These are phyloP conservation scores for Papilio protenor DNA, from an alignment of 2,888 invertebrate species.

Conservation along the genomic window DNA sequence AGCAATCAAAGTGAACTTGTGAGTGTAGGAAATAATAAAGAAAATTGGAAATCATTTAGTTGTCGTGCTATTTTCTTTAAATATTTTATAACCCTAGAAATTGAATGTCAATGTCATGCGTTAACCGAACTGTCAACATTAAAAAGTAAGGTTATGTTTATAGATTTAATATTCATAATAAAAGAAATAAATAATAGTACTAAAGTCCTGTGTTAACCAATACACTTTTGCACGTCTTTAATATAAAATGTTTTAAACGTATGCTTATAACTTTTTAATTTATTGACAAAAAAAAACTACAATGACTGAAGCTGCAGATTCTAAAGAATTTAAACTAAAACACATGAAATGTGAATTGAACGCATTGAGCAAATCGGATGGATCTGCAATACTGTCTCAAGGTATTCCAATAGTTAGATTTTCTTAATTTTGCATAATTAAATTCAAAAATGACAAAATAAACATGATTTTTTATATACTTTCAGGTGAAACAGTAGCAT, in stretches of 20 bases:
- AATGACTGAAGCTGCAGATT: slow-evolving; percentile 62
- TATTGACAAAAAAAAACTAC: slow-evolving; percentile 30
- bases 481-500: slow-evolving; percentile 90
- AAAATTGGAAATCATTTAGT: too few species aligned
- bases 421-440: neutral
- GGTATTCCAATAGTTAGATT: slow-evolving; percentile 76
- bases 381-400: slow-evolving; percentile 90
- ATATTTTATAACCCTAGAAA: too few species aligned
- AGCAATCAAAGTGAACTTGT: too few species aligned
- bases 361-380: slow-evolving; percentile 89
- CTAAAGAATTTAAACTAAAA: slow-evolving; percentile 68
- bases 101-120: too few species aligned
- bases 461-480: slow-evolving; percentile 46
- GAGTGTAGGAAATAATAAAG: too few species aligned
- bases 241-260: slow-evolving; percentile 6
- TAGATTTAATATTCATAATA: neutral
- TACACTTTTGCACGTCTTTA: neutral
- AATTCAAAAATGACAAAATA: neutral
- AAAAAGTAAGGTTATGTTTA: slow-evolving; percentile 36
- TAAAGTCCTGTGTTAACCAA: neutral
- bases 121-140: neutral
- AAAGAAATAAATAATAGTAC: neutral
- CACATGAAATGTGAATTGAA: slow-evolving; percentile 89
- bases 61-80: too few species aligned
- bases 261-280: neutral